Conservation (phyloP, 2,797 vertebrate genomes). For the Numenius phaeopus region DNA sequence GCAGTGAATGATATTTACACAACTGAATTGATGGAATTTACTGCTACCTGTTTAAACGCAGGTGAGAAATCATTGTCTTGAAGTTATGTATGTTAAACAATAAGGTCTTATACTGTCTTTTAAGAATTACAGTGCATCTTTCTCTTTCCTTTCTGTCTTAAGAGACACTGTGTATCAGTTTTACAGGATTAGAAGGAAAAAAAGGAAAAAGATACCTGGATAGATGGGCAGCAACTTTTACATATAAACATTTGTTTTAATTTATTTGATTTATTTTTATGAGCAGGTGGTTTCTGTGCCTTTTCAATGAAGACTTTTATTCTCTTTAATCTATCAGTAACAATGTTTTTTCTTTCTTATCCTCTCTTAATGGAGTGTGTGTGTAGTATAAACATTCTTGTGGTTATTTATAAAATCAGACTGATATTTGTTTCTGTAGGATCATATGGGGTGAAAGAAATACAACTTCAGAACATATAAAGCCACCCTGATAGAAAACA, state of each 20-base stretch:
- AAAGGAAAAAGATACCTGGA: neutral
- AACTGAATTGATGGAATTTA: neutral
- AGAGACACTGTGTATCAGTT: neutral
- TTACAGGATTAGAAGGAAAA: neutral
- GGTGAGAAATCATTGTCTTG: neutral
- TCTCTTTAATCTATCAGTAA: neutral
- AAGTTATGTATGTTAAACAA: neutral
- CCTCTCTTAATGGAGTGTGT: neutral
- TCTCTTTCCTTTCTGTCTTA: neutral
- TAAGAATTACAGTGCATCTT: neutral
- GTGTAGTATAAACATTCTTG: neutral
- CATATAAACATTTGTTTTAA: neutral
- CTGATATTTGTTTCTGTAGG: neutral
- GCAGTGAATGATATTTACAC: neutral
- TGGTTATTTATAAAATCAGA: neutral
- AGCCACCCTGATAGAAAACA: neutral
- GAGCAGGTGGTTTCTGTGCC: neutral
- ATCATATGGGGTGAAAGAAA: accelerated
- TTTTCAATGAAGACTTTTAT: neutral
- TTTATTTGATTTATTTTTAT: neutral
- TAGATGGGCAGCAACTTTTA: neutral
- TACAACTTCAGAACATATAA: neutral
- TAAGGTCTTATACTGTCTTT: neutral
- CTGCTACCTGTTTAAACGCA: neutral
- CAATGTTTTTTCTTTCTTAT: neutral